These are phyloP conservation scores for Morone chrysops DNA, from an alignment of 2,113 vertebrate genomes.

Conservation along the genomic window DNA sequence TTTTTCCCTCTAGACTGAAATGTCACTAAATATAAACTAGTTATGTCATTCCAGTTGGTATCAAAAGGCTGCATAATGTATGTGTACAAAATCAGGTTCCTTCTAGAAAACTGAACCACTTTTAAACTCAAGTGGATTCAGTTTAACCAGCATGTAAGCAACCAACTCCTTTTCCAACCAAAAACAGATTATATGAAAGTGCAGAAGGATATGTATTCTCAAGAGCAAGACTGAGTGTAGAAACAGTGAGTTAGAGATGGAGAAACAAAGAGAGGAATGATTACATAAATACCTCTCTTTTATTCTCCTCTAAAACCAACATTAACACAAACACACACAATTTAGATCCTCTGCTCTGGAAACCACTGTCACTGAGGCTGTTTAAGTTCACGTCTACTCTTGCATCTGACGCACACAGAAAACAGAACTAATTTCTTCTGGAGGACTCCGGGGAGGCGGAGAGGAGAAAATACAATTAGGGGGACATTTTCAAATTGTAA, in stretches of 20 bases:
- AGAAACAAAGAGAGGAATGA: neutral
- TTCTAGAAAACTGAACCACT: neutral
- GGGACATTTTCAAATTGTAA: constrained; percentile 32
- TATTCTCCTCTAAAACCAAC: neutral
- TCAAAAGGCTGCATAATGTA: neutral
- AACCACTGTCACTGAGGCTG: neutral
- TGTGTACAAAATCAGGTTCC: too few relatives aligned
- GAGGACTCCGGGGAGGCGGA: constrained; percentile 5
- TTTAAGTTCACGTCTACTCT: neutral
- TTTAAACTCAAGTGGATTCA: neutral
- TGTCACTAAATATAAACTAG: neutral
- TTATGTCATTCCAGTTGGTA: neutral
- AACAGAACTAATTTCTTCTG: constrained; percentile 37
- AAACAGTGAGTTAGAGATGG: too few relatives aligned
- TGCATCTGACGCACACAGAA: constrained; percentile 50
- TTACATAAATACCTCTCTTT: neutral
- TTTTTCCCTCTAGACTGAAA: neutral
- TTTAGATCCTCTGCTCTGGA: neutral
- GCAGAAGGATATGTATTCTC: neutral
- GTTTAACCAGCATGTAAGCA: neutral
- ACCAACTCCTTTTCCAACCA: neutral
- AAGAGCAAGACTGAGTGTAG: too few relatives aligned
- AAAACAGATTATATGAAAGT: neutral
- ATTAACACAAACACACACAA: neutral
- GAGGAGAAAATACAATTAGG: constrained; percentile 35